These are phyloP conservation scores for Cataglyphis altisquamis DNA, from an alignment of 2,888 invertebrate genomes.

Conservation along the genomic window DNA sequence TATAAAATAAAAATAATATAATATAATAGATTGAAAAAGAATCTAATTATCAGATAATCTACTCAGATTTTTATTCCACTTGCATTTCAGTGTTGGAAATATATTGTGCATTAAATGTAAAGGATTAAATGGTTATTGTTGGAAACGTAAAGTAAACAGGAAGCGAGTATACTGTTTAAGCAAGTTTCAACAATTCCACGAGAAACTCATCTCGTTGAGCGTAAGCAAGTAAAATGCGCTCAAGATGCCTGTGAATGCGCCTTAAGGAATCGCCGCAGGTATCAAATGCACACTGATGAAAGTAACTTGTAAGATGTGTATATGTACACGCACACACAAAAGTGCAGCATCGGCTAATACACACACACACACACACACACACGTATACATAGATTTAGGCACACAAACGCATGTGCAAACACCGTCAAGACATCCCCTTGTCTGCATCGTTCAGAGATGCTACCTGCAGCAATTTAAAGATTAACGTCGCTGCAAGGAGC, in stretches of 20 bases:
- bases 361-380: neutral
- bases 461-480: slow-evolving; percentile 70
- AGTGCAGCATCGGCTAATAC: neutral
- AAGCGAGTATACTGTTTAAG: slow-evolving; percentile 68
- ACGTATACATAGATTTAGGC: neutral
- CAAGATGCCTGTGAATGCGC: slow-evolving; percentile 61
- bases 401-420: neutral
- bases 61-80: neutral
- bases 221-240: slow-evolving; percentile 64
- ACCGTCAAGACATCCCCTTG: slow-evolving; percentile 29
- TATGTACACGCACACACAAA: neutral
- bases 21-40: neutral
- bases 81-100: neutral
- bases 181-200: slow-evolving; percentile 62
- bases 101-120: slow-evolving; percentile 13
- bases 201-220: slow-evolving; percentile 41
- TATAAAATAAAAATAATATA: neutral
- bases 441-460: slow-evolving; percentile 48
- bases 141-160: slow-evolving; percentile 56
- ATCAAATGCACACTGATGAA: slow-evolving; percentile 56
- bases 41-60: neutral
- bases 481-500: slow-evolving; percentile 41
- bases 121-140: slow-evolving; percentile 7
- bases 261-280: slow-evolving; percentile 66
- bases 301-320: slow-evolving; percentile 17